Evolutionary conservation across 2,797 vertebrate species (phyloP).

Genomic region (Lagodon rhomboides): DNA sequence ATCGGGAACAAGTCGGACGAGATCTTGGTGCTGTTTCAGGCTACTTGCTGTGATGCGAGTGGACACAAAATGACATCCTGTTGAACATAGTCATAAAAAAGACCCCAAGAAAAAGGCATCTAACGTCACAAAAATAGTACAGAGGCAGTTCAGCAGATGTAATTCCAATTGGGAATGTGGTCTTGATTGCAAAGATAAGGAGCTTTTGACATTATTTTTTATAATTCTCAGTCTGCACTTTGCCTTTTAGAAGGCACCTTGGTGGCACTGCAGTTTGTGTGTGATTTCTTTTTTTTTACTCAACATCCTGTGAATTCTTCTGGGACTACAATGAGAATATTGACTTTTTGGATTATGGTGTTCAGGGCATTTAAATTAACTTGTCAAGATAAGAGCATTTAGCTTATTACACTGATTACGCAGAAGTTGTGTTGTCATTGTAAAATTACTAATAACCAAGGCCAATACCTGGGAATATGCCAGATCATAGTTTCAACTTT

Average conservation of each 20-base stretch:
- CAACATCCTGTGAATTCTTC: conserved; percentile 77
- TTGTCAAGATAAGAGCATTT: conserved; percentile 48
- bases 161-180: conserved; percentile 43
- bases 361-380: conserved; percentile 76
- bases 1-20: conserved; percentile 69
- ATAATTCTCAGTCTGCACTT: conserved; percentile 75
- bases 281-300: conserved; percentile 46
- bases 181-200: conserved; percentile 43
- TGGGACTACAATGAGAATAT: conserved; percentile 52
- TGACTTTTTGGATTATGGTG: conserved; percentile 43
- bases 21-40: conserved; percentile 63
- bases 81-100: conserved; percentile 39
- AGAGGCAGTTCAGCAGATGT: conserved; percentile 47
- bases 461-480: conserved; percentile 37
- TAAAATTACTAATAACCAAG: conserved; percentile 38
- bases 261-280: conserved; percentile 80
- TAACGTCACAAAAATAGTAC: conserved; percentile 21
- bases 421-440: conserved; percentile 51
- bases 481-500: conserved; percentile 28
- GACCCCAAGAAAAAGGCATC: conserved; percentile 32
- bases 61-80: conserved; percentile 68
- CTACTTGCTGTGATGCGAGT: conserved; percentile 56
- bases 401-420: conserved; percentile 62
- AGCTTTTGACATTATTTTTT: conserved; percentile 49
- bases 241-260: conserved; percentile 69